phyloP scores from a whole-genome alignment of 1,140 invertebrate genomes.

The Chlorops oryzae region DNA sequence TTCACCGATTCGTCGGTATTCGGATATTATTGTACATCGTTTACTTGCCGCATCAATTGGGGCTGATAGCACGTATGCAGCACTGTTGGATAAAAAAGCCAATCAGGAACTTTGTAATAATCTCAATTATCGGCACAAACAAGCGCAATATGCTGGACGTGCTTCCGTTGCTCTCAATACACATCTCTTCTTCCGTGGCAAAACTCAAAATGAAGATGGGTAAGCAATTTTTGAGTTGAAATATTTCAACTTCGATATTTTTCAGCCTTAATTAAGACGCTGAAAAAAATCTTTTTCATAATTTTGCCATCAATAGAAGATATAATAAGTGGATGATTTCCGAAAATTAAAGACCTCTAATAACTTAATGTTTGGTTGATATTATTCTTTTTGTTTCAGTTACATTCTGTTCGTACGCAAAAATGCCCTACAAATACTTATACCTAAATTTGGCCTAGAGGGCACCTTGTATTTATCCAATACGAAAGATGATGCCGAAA shows the following conservation, averaged over 20 bases:
- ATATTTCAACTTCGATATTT: background rate
- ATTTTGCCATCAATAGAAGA: too few relatives aligned
- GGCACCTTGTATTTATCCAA: constrained; percentile 76
- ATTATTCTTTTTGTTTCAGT: constrained; percentile 37
- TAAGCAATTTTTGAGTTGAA: constrained; percentile 50
- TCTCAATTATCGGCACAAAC: constrained; percentile 90
- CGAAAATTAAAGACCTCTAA: too few relatives aligned
- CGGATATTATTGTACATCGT: constrained; percentile 92
- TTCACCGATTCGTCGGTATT: constrained; percentile 92
- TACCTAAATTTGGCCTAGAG: constrained; percentile 95
- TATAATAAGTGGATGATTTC: too few relatives aligned
- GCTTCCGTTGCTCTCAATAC: constrained; percentile 94
- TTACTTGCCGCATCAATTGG: constrained; percentile 80
- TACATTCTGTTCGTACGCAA: constrained; percentile 76
- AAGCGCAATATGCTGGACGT: constrained; percentile 96
- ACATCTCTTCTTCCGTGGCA: constrained; percentile 81
- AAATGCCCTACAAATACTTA: constrained; percentile 93
- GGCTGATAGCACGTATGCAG: constrained; percentile 80
- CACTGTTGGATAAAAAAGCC: constrained; percentile 76
- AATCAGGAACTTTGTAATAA: constrained; percentile 77
- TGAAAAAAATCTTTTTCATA: too few relatives aligned
- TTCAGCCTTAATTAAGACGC: too few relatives aligned
- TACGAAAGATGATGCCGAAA: constrained; percentile 41
- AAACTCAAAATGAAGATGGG: constrained; percentile 73
- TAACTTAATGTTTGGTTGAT: too few relatives aligned